These are phyloP conservation scores for Tenodera sinensis DNA, from an alignment of 2,888 invertebrate genomes.

Conservation along the genomic window DNA sequence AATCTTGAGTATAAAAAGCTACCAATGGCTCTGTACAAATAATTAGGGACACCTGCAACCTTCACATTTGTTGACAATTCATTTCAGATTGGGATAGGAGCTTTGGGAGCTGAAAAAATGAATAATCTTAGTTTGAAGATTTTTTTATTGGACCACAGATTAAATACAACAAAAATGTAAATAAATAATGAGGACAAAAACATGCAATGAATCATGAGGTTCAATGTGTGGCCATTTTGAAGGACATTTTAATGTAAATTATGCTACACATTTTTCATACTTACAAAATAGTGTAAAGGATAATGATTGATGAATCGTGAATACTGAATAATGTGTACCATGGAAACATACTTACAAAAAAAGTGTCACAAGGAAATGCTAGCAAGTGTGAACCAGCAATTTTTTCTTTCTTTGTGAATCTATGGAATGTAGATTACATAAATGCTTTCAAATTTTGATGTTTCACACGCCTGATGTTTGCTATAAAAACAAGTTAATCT, in stretches of 20 bases:
- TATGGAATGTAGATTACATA: neutral
- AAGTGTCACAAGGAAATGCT: neutral
- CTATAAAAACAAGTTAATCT: neutral
- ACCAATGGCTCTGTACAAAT: too few species aligned
- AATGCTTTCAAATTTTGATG: neutral
- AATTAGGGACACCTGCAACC: too few species aligned
- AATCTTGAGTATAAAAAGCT: too few species aligned
- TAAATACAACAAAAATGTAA: neutral
- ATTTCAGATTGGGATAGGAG: too few species aligned
- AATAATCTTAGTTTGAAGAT: neutral
- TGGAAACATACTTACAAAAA: neutral
- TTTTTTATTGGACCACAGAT: neutral
- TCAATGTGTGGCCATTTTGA: neutral
- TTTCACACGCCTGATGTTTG: neutral
- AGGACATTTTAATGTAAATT: neutral
- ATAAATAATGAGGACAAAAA: neutral
- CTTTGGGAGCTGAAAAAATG: too few species aligned
- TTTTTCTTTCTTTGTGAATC: neutral
- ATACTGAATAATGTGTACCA: neutral
- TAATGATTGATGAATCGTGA: neutral
- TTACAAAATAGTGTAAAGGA: neutral
- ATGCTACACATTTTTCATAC: neutral
- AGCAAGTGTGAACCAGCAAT: neutral
- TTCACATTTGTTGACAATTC: too few species aligned
- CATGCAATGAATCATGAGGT: neutral